These are phyloP conservation scores for Agrochola circellaris DNA, from an alignment of 2,888 invertebrate genomes.

Conservation along the genomic window DNA sequence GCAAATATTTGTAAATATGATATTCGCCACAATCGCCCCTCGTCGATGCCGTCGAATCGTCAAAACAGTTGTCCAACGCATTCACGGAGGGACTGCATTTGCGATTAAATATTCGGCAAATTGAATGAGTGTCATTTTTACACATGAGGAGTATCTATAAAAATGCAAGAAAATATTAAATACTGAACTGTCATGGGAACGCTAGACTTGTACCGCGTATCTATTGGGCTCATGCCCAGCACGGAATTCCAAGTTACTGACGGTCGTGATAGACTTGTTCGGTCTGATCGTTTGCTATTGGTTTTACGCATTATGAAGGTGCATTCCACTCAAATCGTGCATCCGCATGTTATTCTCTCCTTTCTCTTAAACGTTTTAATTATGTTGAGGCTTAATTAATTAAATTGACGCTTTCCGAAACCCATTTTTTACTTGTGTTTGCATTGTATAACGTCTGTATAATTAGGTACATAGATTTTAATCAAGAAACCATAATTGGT, in stretches of 20 bases:
- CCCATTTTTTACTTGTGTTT: not conserved
- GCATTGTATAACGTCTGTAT: not conserved
- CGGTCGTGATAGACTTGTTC: no score
- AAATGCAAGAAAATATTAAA: not conserved
- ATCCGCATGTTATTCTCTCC: no score
- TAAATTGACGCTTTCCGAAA: not conserved
- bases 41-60: no score
- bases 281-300: no score
- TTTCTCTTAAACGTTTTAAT: not conserved
- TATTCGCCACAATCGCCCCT: not conserved
- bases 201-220: not conserved
- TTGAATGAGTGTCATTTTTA: not conserved
- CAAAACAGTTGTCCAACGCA: not conserved
- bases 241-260: not conserved
- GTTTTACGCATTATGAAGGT: not conserved
- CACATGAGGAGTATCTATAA: no score
- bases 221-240: not conserved
- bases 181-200: not conserved
- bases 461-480: constrained; percentile 1
- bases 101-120: not conserved
- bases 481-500: constrained; percentile 12
- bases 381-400: not conserved
- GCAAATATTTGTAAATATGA: not conserved
- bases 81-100: not conserved
- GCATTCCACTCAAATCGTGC: not conserved